These are phyloP conservation scores for Falco biarmicus DNA, from an alignment of 2,797 vertebrate species.

Conservation along the genomic window DNA sequence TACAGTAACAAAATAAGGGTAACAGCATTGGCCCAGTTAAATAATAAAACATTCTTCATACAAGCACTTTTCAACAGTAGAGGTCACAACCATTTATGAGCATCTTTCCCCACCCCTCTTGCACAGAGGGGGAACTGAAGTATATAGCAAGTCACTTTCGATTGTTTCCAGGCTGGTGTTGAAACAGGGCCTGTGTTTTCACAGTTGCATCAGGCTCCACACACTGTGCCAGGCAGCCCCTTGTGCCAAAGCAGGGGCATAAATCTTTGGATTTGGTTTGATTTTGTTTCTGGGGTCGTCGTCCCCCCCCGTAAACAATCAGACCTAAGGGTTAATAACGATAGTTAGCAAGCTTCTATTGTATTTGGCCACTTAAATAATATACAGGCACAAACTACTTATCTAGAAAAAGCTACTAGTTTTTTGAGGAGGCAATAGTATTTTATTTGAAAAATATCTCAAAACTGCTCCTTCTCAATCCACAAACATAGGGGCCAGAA, in stretches of 20 bases:
- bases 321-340: neutral
- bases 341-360: neutral
- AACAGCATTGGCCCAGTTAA: neutral
- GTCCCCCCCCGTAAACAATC: neutral
- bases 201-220: neutral
- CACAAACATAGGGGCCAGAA: neutral
- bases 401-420: neutral
- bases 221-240: neutral
- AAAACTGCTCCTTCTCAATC: neutral
- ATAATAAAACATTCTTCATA: neutral
- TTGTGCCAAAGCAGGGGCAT: neutral
- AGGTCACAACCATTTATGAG: neutral
- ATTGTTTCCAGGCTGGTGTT: neutral
- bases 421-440: neutral
- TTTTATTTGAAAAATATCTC: neutral
- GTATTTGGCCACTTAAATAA: neutral
- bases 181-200: neutral
- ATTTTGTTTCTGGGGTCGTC: neutral
- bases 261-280: neutral
- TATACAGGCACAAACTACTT: neutral
- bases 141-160: neutral
- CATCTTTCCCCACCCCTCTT: neutral
- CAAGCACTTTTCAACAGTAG: neutral
- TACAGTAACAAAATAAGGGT: neutral
- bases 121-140: neutral